Evolutionary conservation across 2,797 vertebrate genomes (phyloP).

Genomic region (Nyctalus aviator): DNA sequence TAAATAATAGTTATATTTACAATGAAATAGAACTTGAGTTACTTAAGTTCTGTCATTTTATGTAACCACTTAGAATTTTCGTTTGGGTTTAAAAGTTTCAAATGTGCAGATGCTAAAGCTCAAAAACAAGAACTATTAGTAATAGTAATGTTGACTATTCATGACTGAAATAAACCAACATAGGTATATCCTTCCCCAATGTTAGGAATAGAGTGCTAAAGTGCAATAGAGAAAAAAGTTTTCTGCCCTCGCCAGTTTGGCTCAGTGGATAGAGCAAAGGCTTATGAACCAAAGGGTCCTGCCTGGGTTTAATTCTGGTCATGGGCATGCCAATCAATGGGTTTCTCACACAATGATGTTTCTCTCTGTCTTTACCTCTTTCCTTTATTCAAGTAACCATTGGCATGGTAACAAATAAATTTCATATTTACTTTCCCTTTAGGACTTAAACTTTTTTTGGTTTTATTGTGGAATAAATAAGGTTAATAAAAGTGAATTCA

Average conservation of each 20-base stretch:
- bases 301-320: too few relatives aligned
- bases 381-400: constrained; percentile 24
- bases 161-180: background rate
- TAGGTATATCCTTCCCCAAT: background rate
- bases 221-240: background rate
- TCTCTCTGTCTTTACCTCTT: too few relatives aligned
- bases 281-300: too few relatives aligned
- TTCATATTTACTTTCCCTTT: constrained; percentile 14
- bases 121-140: background rate
- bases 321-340: too few relatives aligned
- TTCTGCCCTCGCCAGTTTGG: background rate
- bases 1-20: background rate
- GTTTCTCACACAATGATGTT: too few relatives aligned
- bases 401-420: background rate
- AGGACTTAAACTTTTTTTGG: constrained; percentile 10
- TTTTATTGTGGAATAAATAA: background rate
- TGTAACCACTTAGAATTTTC: background rate
- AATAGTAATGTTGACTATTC: background rate
- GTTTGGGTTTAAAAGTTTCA: constrained; percentile 1
- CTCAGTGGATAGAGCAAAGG: too few relatives aligned
- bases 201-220: constrained; percentile 9
- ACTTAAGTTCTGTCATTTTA: constrained; percentile 44
- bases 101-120: background rate
- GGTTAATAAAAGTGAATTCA: constrained; percentile 40
- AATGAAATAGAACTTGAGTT: background rate